A percentile compares a stretch with the other conserved stretches of the same genome.
phyloP scores from a whole-genome alignment of 2,888 invertebrate species.

The Aelia acuminata region DNA sequence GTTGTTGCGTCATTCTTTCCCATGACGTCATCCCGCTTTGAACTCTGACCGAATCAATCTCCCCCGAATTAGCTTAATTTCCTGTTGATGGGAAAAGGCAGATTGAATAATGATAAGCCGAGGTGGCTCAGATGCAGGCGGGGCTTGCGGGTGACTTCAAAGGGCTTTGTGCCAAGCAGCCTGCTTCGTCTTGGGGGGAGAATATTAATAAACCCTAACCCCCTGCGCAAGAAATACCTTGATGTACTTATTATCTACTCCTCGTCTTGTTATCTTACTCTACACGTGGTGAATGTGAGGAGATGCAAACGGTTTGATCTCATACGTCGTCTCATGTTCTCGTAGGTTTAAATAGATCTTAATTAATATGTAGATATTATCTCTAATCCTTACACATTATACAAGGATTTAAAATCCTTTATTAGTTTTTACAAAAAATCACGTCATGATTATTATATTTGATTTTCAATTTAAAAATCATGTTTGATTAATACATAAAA shows the following conservation, averaged over 20 bases:
- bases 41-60: constrained; percentile 19
- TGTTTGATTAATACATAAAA: too few relatives aligned
- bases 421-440: too few relatives aligned
- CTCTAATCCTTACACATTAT: too few relatives aligned
- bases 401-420: too few relatives aligned
- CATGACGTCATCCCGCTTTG: not conserved
- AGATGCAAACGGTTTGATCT: not conserved
- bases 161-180: not conserved
- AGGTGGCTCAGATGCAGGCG: constrained; percentile 1
- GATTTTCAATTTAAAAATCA: too few relatives aligned
- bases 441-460: too few relatives aligned
- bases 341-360: too few relatives aligned
- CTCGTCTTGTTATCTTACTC: not conserved
- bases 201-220: not conserved
- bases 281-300: not conserved
- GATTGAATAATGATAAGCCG: not conserved
- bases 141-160: not conserved
- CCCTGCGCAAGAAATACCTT: not conserved
- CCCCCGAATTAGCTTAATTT: constrained; percentile 19
- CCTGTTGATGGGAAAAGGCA: not conserved
- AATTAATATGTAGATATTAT: too few relatives aligned
- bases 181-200: not conserved
- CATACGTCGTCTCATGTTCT: not conserved
- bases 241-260: not conserved
- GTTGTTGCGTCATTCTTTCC: not conserved